phyloP scores from a whole-genome alignment of 2,888 invertebrate genomes.

The Nipponacmea schrenckii region DNA sequence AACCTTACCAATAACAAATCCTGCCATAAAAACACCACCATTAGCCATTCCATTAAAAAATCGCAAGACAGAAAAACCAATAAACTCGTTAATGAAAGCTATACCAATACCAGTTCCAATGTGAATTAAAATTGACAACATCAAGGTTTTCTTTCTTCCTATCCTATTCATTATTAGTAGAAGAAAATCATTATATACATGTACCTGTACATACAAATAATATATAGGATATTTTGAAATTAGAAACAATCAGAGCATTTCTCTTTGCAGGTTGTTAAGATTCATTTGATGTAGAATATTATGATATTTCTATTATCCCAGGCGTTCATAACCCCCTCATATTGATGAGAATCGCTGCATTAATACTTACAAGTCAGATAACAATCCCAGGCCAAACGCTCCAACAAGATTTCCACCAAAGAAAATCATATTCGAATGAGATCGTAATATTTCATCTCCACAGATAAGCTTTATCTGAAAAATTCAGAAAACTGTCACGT shows the following conservation, averaged over 20 bases:
- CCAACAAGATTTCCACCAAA: constrained; percentile 15
- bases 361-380: constrained; percentile 8
- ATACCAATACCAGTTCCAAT: not conserved
- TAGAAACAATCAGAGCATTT: not conserved
- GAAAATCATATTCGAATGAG: constrained; percentile 10
- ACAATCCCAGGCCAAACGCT: not conserved
- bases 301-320: not conserved
- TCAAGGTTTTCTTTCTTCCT: constrained; percentile 11
- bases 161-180: not conserved
- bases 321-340: too few relatives aligned
- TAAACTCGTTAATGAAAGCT: not conserved
- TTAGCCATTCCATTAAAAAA: constrained; percentile 78
- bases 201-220: not conserved
- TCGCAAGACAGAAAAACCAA: constrained; percentile 70
- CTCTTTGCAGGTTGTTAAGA: too few relatives aligned
- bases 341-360: too few relatives aligned
- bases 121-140: not conserved
- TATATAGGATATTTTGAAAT: too few relatives aligned
- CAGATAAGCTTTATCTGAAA: constrained; percentile 9
- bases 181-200: not conserved
- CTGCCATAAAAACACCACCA: constrained; percentile 78
- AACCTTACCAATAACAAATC: constrained; percentile 51
- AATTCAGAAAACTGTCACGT: too few relatives aligned
- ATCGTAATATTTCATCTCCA: not conserved
- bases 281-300: too few relatives aligned